A percentile compares a stretch with the other conserved stretches of the same genome.
These are phyloP conservation scores for Dyspetes luteomarginatus DNA, from an alignment of 2,888 invertebrate species.

Conservation along the genomic window DNA sequence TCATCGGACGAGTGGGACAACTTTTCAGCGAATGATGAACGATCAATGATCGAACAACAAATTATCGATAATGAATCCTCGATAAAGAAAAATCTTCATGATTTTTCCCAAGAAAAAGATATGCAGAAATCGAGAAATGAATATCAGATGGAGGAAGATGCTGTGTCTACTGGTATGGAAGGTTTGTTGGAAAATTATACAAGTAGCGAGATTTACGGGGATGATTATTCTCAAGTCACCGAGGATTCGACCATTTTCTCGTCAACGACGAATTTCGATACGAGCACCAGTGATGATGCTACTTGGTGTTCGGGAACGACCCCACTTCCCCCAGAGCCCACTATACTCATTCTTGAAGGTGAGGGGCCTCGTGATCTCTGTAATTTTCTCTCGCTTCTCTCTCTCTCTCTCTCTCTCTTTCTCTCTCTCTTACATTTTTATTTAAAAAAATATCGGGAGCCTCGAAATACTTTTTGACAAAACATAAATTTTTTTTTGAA, in stretches of 20 bases:
- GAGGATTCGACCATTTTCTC: slow-evolving; percentile 47
- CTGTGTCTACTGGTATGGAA: slow-evolving; percentile 32
- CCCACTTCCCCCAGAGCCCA: slow-evolving; percentile 87
- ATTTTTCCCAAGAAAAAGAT: slow-evolving; percentile 22
- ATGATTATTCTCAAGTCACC: slow-evolving; percentile 32
- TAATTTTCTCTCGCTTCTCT: slow-evolving; percentile 22
- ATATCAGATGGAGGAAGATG: background rate
- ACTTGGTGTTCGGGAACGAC: slow-evolving; percentile 82
- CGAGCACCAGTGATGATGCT: slow-evolving; percentile 72
- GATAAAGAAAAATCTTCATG: slow-evolving; percentile 24
- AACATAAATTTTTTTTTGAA: too few species aligned
- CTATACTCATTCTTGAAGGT: slow-evolving; percentile 95
- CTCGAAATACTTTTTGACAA: slow-evolving; percentile 31
- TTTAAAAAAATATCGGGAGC: background rate
- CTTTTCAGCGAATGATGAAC: slow-evolving; percentile 68
- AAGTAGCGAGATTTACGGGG: slow-evolving; percentile 60
- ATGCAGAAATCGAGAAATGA: background rate
- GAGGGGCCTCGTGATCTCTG: slow-evolving; percentile 80
- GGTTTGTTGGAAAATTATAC: slow-evolving; percentile 66
- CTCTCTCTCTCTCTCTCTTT: slow-evolving; percentile 3
- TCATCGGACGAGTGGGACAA: slow-evolving; percentile 79
- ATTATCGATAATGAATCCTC: slow-evolving; percentile 44
- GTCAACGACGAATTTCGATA: slow-evolving; percentile 66
- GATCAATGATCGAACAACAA: slow-evolving; percentile 49
- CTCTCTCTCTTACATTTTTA: background rate